These are phyloP conservation scores for Acromyrmex heyeri DNA, from an alignment of 1,140 invertebrate species.

Conservation along the genomic window DNA sequence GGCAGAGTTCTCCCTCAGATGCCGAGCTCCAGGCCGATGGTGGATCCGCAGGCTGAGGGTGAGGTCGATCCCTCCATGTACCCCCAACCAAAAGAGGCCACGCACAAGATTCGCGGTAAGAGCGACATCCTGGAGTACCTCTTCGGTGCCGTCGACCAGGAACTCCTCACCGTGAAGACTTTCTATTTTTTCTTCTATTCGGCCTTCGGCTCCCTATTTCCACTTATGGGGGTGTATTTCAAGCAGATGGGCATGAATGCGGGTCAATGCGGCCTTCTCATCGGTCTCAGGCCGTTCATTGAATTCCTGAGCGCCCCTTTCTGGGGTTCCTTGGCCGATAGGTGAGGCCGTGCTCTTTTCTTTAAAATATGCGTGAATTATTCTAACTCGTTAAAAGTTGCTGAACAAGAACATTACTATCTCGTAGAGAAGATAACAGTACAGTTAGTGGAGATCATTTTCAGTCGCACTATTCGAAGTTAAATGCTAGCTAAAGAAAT, in stretches of 20 bases:
- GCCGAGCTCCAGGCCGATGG: constrained; percentile 88
- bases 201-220: constrained; percentile 99
- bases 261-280: constrained; percentile 96
- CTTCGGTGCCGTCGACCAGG: constrained; percentile 94
- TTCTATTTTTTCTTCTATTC: constrained; percentile 99
- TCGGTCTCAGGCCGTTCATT: constrained; percentile 97
- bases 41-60: constrained; percentile 91
- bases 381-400: neutral
- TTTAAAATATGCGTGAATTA: neutral
- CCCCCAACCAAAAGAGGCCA: constrained; percentile 94
- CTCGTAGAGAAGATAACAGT: neutral
- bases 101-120: constrained; percentile 94
- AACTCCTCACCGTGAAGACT: constrained; percentile 96
- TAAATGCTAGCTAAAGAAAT: neutral
- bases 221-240: constrained; percentile 99
- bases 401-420: neutral
- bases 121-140: constrained; percentile 94
- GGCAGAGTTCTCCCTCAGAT: constrained; percentile 75
- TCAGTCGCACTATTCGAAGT: neutral
- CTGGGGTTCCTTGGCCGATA: constrained; percentile 98
- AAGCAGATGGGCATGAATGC: constrained; percentile 99
- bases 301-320: constrained; percentile 99
- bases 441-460: neutral
- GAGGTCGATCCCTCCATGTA: constrained; percentile 92
- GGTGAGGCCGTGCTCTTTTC: constrained; percentile 85